Base-by-base conservation (phyloP, 2,888 invertebrate species). In the Arenicola marina region DNA sequence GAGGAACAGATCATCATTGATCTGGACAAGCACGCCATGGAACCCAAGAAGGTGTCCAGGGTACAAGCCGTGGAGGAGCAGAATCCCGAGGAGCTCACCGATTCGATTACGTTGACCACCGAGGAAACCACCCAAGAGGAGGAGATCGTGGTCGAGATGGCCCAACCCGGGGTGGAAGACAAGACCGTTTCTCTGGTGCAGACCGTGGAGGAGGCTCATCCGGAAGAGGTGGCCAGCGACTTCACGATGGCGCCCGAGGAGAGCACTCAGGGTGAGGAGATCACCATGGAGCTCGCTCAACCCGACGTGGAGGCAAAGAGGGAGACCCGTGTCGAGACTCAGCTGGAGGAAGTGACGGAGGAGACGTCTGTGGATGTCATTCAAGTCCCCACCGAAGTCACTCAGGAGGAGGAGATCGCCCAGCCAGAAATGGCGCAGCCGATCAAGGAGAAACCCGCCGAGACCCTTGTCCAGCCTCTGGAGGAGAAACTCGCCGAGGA, bases 81-180 rank as follows among this genome's bases (percentile, higher is more conserved):
- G 7, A 7, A 15, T 18, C 38, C 38, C 11, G 38, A 29, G 21
- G 38, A 32, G 68, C 38, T 76, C 76, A 51, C 68, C 70, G 58
- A 77, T 75, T 45, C 32, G 18, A 56, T 61, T 15, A 38, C 51
- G 15, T 3, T 53, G 18, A 38, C 24, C 15, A 15, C 62, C n/a
- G 38, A 26, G 11, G 62, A 62, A 21, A 34, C 43, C 15, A 62
- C 53, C 7, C 34, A 62, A 29, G 57, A 57, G 26, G 51, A 58
- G 24, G 57, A 62, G 46, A 58, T 59, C 1, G 28, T 29, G 4
- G 44, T 58, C 2, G 43, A 51, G 28, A 38, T 62, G 26, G 56
- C 21, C 24, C 33, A 62, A 31, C 43, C 48, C 51, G 32, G 29
- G 2, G 31, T 28, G 7, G 54, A 63, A 32, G 58, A 65, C 21